Percentiles rank a stretch among this genome's conserved stretches.
phyloP scores from a whole-genome alignment of 2,888 invertebrate species.

The Limnephilus lunatus region DNA sequence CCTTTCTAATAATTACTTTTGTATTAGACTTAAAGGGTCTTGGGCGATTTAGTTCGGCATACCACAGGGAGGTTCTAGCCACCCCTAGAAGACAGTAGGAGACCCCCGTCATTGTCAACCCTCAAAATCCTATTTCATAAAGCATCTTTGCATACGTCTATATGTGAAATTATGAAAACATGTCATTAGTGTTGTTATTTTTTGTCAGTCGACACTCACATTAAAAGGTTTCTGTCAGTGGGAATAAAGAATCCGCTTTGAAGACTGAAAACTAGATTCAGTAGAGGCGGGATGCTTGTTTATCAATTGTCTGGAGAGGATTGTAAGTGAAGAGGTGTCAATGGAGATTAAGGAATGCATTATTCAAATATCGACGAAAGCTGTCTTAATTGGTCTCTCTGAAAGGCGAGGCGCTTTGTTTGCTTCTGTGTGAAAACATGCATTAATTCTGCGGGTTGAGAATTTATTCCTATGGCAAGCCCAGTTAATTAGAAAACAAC shows the following conservation, averaged over 20 bases:
- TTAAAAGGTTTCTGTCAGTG: slow-evolving; percentile 52
- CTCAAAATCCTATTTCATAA: slow-evolving; percentile 47
- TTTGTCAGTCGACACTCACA: slow-evolving; percentile 48
- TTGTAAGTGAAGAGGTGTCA: slow-evolving; percentile 36
- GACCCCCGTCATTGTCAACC: slow-evolving; percentile 48
- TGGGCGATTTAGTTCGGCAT: slow-evolving; percentile 55
- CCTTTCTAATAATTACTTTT: slow-evolving; percentile 62
- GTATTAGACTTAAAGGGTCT: slow-evolving; percentile 52
- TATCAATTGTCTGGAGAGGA: slow-evolving; percentile 37
- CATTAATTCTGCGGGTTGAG: not conserved
- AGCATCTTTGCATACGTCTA: slow-evolving; percentile 53
- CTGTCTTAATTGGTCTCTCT: not conserved
- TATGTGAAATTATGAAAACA: slow-evolving; percentile 62
- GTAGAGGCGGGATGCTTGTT: slow-evolving; percentile 24
- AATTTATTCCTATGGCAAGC: not conserved
- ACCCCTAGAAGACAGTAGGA: not conserved
- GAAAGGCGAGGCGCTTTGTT: not conserved
- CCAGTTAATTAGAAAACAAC: not conserved
- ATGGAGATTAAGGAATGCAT: slow-evolving; percentile 41
- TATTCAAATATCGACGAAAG: slow-evolving; percentile 29
- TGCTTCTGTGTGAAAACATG: not conserved
- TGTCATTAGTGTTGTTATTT: slow-evolving; percentile 57
- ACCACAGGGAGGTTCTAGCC: slow-evolving; percentile 59
- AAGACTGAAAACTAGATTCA: slow-evolving; percentile 15
- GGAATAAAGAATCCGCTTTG: slow-evolving; percentile 23